Evolutionary conservation across 2,797 vertebrate genomes (phyloP).

Genomic region (Gorsachius magnificus): DNA sequence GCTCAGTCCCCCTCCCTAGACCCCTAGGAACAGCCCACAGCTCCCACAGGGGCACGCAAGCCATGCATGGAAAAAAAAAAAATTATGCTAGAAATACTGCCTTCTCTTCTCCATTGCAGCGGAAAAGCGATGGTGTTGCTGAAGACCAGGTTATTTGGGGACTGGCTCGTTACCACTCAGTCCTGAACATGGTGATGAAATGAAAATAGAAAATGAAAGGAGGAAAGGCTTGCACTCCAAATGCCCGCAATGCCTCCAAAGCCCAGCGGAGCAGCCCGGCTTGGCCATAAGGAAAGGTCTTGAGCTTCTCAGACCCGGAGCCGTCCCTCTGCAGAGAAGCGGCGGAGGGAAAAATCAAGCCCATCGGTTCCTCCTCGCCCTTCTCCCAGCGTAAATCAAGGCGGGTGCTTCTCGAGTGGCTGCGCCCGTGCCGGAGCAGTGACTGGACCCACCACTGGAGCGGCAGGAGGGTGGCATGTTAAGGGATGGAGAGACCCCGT

Average conservation of each 20-base stretch:
- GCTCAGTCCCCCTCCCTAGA: neutral
- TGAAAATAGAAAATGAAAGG: neutral
- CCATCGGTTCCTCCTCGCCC: rapidly evolving
- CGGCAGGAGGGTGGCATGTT: neutral
- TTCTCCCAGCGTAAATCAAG: rapidly evolving
- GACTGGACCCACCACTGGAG: neutral
- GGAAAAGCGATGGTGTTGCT: neutral
- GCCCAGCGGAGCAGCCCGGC: neutral
- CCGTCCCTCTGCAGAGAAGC: neutral
- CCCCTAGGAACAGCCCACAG: neutral
- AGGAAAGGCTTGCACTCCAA: neutral
- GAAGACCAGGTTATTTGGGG: neutral
- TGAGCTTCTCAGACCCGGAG: neutral
- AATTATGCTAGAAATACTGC: neutral
- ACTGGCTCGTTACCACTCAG: neutral
- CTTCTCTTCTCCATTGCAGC: neutral
- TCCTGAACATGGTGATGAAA: neutral
- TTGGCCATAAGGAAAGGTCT: neutral
- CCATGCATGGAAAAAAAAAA: neutral
- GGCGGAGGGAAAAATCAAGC: neutral
- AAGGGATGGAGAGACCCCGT: neutral
- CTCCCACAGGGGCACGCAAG: neutral
- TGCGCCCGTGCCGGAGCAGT: neutral
- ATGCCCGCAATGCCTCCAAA: rapidly evolving
- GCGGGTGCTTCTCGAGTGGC: neutral